Percentiles rank a stretch among this genome's conserved stretches.
Evolutionary conservation across 2,113 vertebrate genomes (phyloP).

Genomic region (Rhineura floridana): DNA sequence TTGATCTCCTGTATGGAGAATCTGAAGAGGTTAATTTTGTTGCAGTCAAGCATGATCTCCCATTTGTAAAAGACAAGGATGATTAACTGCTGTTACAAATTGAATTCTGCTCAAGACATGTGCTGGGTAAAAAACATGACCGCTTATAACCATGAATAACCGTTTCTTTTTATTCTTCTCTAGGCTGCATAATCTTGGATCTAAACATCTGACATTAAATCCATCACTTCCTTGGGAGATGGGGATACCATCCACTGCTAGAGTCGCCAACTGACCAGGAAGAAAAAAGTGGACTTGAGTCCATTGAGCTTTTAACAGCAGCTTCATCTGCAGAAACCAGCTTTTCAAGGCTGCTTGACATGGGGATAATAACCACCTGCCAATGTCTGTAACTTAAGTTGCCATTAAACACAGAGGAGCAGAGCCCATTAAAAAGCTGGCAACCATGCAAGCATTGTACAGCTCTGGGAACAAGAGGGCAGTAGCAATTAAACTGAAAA

Average conservation of each 20-base stretch:
- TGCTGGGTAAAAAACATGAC: conserved; percentile 35
- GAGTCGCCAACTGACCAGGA: not conserved
- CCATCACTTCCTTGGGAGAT: not conserved
- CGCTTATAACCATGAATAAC: conserved; percentile 10
- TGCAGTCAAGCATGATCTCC: conserved; percentile 36
- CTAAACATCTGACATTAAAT: conserved; percentile 27
- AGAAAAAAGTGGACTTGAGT: not conserved
- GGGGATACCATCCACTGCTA: not conserved
- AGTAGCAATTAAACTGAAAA: not conserved
- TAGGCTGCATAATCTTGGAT: conserved; percentile 25
- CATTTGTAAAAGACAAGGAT: conserved; percentile 40
- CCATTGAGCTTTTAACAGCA: not conserved
- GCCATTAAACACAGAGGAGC: not conserved
- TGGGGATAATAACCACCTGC: not conserved
- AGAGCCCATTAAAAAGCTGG: not conserved
- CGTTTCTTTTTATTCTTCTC: conserved; percentile 23
- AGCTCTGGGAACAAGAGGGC: not conserved
- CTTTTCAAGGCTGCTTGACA: not conserved
- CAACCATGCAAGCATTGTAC: not conserved
- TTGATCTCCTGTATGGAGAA: conserved; percentile 31
- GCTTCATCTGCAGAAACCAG: not conserved
- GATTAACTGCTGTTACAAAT: conserved; percentile 58
- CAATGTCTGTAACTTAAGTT: not conserved
- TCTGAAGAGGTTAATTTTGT: conserved; percentile 33
- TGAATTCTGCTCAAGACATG: conserved; percentile 38